Base-by-base conservation (phyloP, 1,140 invertebrate genomes). In the Caenorhabditis brenneri region DNA sequence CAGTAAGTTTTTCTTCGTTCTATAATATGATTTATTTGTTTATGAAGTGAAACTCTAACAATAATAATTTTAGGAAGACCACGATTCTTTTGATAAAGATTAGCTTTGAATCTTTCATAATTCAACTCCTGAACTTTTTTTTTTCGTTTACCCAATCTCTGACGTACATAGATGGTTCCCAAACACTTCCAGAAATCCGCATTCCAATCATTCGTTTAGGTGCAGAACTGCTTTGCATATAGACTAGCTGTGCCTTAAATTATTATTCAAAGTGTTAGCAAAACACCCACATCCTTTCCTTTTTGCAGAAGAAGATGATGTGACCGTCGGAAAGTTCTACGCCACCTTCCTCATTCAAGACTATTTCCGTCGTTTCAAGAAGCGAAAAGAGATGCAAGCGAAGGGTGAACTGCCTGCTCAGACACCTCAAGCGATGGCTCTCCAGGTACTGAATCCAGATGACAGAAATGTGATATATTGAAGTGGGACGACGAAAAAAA, bases 301-400 rank as follows among this genome's bases (percentile, higher is more conserved):
- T 29, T 84, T 92, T 92, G 31, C 87, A 94, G 95, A 95, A 86
- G 97, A 99, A 91, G 97, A 99, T 91, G 98, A 99, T 92, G 97
- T 99, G 19, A 99, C 98, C 0, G 98, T 99, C 0, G 98, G 98
- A 60, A 99, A 99, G 92, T 99, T 99, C 92, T 99, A 99, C 92
- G 98, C 98, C n/a, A 99, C 98, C 5, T 99, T 99, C 93, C 94
- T 99, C 10, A 99, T 99, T 91, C 98, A 99, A 92, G 98, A 99
- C 91, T 99, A 99, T 91, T 99, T 99, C 92, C 93, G 97, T 84
- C 94, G 97, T 88, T 99, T 99, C 91, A 99, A 99, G 92, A 99
- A 99, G 91, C 93, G 97, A 82, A 99, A 98, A 88, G 92, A 93
- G 92, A 65, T 91, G 69, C 97, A 98, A 91, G 94, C 96, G 89